phyloP scores from a whole-genome alignment of 2,113 vertebrate species.

The Apistogramma diplotaenia region DNA sequence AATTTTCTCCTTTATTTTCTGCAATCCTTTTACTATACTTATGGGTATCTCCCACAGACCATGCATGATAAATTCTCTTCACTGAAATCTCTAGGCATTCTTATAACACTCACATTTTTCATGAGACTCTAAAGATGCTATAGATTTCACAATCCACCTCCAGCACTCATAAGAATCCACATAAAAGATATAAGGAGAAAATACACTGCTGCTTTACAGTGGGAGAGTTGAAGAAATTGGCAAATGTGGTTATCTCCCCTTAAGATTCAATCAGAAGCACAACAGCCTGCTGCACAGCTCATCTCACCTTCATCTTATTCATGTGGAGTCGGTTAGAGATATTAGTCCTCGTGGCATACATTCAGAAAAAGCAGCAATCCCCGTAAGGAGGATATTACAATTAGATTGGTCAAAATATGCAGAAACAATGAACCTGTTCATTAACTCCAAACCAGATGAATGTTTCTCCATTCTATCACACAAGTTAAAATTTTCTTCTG shows the following conservation, averaged over 20 bases:
- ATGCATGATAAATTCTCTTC: slow-evolving; percentile 6
- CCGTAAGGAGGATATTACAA: not conserved
- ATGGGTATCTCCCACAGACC: not conserved
- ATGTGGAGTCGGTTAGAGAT: not conserved
- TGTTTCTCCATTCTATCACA: not conserved
- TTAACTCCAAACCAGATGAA: not conserved
- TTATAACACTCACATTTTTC: not conserved
- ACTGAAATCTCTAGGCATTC: not conserved
- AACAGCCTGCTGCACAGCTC: not conserved
- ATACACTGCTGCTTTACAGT: slow-evolving; percentile 3
- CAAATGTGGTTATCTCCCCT: not conserved
- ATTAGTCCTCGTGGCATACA: not conserved
- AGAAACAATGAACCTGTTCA: not conserved
- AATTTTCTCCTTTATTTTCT: too few species aligned
- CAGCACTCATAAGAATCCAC: slow-evolving; percentile 19
- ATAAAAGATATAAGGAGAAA: not conserved
- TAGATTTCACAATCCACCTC: slow-evolving; percentile 2
- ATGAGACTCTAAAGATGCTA: not conserved
- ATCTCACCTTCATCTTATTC: slow-evolving; percentile 6
- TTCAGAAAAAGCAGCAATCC: not conserved
- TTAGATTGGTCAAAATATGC: not conserved
- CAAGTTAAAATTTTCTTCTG: not conserved
- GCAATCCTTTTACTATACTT: not conserved
- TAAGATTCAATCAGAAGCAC: slow-evolving; percentile 21
- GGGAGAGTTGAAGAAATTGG: not conserved